phyloP scores from a whole-genome alignment of 2,888 invertebrate species.

The Nemotelus nigrinus region DNA sequence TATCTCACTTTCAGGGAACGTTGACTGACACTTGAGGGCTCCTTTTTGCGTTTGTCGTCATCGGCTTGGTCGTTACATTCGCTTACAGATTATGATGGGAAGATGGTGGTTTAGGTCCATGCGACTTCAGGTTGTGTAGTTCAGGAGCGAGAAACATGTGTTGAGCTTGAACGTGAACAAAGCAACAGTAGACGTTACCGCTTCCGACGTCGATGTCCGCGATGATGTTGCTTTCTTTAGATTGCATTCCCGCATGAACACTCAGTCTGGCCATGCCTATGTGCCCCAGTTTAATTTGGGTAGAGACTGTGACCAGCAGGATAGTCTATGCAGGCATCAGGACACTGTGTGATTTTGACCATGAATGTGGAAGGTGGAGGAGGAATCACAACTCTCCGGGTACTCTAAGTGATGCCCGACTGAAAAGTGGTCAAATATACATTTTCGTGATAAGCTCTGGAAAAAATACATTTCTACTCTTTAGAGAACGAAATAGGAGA shows the following conservation, averaged over 20 bases:
- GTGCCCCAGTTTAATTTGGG: background rate
- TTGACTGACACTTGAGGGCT: constrained; percentile 37
- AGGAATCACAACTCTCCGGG: background rate
- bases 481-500: background rate
- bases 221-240: constrained; percentile 4
- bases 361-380: background rate
- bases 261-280: background rate
- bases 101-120: constrained; percentile 1
- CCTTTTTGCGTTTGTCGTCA: constrained; percentile 5
- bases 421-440: constrained; percentile 18
- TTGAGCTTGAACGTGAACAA: constrained; percentile 25
- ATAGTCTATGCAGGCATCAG: background rate
- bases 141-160: constrained; percentile 32
- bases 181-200: background rate
- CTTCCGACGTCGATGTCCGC: background rate
- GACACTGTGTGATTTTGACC: background rate
- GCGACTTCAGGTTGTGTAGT: constrained; percentile 27
- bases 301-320: background rate
- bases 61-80: background rate
- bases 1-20: constrained; percentile 19
- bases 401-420: background rate
- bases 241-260: constrained; percentile 2
- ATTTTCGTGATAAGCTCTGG: constrained; percentile 4
- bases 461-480: constrained; percentile 8
- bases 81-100: background rate